Evolutionary conservation across 2,113 vertebrate species (phyloP), one percentile per base, ranked within the genome.

Genomic region (Laticauda laticaudata): DNA sequence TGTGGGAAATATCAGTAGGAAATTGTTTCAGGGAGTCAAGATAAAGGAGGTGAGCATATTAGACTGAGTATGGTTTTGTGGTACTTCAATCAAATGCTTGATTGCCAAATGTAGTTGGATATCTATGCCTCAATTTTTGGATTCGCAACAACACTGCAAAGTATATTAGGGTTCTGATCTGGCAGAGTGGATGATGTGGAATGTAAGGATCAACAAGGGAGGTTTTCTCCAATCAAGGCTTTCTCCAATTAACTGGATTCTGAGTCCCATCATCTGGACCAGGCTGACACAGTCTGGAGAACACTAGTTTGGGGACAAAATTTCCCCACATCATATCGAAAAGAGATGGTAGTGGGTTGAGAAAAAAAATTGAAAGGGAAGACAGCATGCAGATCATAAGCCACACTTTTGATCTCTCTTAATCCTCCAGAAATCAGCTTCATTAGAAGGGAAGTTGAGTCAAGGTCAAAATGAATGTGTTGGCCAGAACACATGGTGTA

Each of bases 41-140:
- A 3, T 43, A 4, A 81, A 81, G 69, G 69, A 39, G 2, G 6
- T 1, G 6, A 39, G 69, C 2, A 2, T 39, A 39, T 9, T 39
- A 69, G 4, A 86, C n/a, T 21, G 18, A 18, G 0, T 7, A 4
- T 5, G 29, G 23, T n/a, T 18, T 21, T 1, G 0, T 20, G 20
- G 23, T 88, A 54, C 2, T 43, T 61, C 6, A 29, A 55, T 18
- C 43, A 6, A 34, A n/a, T 56, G 15, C 3, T 26, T 23, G 43
- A 34, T 29, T 0, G 7, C 34, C 43, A 59, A 61, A 57, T 14
- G 7, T 15, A 6, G 8, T 26, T 21, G 55, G 21, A 2, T 26
- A 11, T 2, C 2, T 54, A n/a, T 3, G 20, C n/a, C 10, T 48
- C 10, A 5, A 24, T 53, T 69, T 61, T 87, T 54, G 15, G 24